Evolutionary conservation across 2,113 vertebrate genomes (phyloP).

Genomic region (Silurus meridionalis): DNA sequence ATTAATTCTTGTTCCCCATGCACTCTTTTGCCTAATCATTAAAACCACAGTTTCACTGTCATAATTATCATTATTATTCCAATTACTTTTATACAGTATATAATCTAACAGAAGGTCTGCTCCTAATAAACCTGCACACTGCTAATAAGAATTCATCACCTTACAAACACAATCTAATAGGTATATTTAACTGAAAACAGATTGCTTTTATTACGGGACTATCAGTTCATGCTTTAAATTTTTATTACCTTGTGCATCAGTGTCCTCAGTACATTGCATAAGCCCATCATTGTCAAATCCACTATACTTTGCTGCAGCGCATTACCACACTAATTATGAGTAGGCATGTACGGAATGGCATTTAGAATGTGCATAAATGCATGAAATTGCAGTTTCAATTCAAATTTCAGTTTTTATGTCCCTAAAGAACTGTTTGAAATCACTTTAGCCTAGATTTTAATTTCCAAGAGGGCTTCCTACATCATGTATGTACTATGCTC

Average conservation of each 20-base stretch:
- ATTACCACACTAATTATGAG: constrained; percentile 37
- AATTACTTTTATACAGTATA: background rate
- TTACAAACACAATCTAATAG: background rate
- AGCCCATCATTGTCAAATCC: constrained; percentile 8
- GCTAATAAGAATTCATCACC: background rate
- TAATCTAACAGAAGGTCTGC: background rate
- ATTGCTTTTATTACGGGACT: constrained; percentile 20
- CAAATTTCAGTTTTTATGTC: constrained; percentile 13
- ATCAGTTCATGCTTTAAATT: constrained; percentile 34
- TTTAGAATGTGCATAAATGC: constrained; percentile 39
- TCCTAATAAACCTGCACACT: background rate
- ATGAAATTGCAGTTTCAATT: constrained; percentile 10
- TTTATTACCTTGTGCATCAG: constrained; percentile 24
- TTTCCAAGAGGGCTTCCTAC: background rate
- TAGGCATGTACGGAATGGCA: constrained; percentile 34
- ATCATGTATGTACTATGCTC: background rate
- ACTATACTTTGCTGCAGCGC: constrained; percentile 17
- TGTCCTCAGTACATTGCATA: constrained; percentile 18
- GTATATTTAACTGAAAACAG: background rate
- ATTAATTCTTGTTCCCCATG: constrained; percentile 4
- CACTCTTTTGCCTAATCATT: background rate
- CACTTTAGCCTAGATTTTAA: constrained; percentile 12
- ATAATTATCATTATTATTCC: background rate
- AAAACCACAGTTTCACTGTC: background rate
- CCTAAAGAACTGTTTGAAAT: constrained; percentile 34